Conservation (phyloP, 2,113 vertebrate species). For the Egretta garzetta region DNA sequence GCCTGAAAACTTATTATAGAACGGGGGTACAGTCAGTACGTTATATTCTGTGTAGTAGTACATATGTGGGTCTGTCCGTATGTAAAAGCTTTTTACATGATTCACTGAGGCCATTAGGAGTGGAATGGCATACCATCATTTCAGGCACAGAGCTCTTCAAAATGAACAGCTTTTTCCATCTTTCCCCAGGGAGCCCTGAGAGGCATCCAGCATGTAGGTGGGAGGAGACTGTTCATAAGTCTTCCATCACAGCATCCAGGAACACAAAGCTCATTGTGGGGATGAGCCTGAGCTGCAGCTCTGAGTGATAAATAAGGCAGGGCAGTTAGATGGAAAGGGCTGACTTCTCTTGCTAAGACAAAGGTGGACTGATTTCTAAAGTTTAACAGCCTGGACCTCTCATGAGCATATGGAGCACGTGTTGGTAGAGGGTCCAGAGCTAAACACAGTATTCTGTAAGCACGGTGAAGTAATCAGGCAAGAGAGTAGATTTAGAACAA, state of each 20-base stretch:
- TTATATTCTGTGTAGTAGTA: slow-evolving; percentile 12
- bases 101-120: slow-evolving; percentile 28
- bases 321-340: not conserved
- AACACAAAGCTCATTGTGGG: slow-evolving; percentile 20
- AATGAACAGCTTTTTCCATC: slow-evolving; percentile 9
- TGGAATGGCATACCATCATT: not conserved
- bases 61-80: not conserved
- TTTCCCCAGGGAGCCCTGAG: not conserved
- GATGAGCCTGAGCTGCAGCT: not conserved
- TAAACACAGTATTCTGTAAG: not conserved
- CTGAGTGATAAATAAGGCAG: slow-evolving; percentile 8
- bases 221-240: slow-evolving; percentile 1
- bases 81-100: slow-evolving; percentile 38
- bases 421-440: not conserved
- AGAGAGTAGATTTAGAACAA: not conserved
- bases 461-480: not conserved
- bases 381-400: not conserved
- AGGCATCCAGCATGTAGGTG: not conserved
- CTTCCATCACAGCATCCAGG: slow-evolving; percentile 25
- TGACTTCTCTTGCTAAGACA: not conserved
- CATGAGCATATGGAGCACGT: not conserved
- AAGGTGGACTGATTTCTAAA: not conserved
- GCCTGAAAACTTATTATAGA: slow-evolving; percentile 37
- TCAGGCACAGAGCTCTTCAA: not conserved
- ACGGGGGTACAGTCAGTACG: not conserved